Base-by-base conservation (phyloP, 2,113 vertebrate genomes). In the Neomonachus schauinslandi region DNA sequence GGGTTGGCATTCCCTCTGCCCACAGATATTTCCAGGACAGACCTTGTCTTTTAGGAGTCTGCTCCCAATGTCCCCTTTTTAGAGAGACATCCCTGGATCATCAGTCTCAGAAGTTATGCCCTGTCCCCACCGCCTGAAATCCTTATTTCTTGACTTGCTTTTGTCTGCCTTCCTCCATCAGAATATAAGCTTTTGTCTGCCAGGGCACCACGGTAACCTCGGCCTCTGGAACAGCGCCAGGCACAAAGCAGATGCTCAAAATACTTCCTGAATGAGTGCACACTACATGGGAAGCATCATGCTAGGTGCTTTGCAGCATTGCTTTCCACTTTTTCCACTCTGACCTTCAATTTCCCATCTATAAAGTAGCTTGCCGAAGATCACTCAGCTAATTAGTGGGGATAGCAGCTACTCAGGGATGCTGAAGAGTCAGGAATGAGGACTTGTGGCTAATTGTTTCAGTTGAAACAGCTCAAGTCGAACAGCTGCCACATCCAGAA, bases 301-400 rank as follows among this genome's bases (percentile, higher is more conserved):
- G 49, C 22, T 26, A 81, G 24, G 19, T 39, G 85, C 67, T 93
- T 91, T 51, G 11, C 65, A 59, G 65, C 63, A 31, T 33, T 4
- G 61, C 82, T 51, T 42, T 57, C 1, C 2, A 91, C 63, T 9
- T 11, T 79, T n/a, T 83, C 94, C 65, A 67, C 81, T 18, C 89
- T 74, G 79, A 87, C 77, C 96, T 95, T 91, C 95, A 79, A 72
- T 67, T 90, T 87, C 19, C 91, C 89, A 36, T 67, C 77, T 82
- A 6, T 28, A 69, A 87, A 82, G 85, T 33, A 42, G 55, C 89
- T 95, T 87, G 36, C 94, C 1, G 21, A 89, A 93, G 94, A 91
- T 97, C 89, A 97, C 55, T 97, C 91, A 63, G 53, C 83, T 96
- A 89, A 95, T 96, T 95, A 96, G 65, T 42, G 49, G 82, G 15